phyloP scores from a whole-genome alignment of 2,797 vertebrate species.

The Gambusia yucatana region DNA sequence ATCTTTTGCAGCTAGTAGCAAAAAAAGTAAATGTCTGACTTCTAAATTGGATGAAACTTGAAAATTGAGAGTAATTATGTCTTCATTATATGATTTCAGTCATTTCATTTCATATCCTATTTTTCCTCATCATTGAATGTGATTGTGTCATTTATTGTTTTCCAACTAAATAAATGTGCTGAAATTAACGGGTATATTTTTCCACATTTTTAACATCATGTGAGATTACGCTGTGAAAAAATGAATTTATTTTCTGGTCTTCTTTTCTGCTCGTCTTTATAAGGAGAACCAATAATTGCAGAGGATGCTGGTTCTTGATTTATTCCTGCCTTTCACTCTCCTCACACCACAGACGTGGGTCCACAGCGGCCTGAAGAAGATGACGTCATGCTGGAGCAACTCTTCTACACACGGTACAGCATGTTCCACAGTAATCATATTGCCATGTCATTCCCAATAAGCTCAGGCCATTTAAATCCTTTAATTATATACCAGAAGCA shows the following conservation, averaged over 20 bases:
- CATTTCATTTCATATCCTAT: not conserved
- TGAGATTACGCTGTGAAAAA: not conserved
- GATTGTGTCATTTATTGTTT: not conserved
- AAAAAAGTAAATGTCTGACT: not conserved
- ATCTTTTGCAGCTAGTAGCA: not conserved
- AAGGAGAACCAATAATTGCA: not conserved
- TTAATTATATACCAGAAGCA: conserved; percentile 73
- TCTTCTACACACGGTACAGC: conserved; percentile 55
- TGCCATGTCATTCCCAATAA: conserved; percentile 73
- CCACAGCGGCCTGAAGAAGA: conserved; percentile 53
- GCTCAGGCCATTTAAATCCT: conserved; percentile 66
- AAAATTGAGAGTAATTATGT: not conserved
- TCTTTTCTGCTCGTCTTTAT: not conserved
- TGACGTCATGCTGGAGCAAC: conserved; percentile 72
- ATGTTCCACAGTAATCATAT: conserved; percentile 70
- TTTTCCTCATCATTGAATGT: not conserved
- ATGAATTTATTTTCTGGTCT: not conserved
- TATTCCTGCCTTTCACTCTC: conserved; percentile 24
- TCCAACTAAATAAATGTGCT: not conserved
- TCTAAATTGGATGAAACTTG: not conserved
- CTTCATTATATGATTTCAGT: not conserved
- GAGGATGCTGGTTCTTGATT: conserved; percentile 44
- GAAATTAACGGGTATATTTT: not conserved
- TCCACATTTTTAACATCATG: not conserved
- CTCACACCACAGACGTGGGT: conserved; percentile 43